Evolutionary conservation across 2,797 vertebrate genomes (phyloP).

Genomic region (Xyrichtys novacula): DNA sequence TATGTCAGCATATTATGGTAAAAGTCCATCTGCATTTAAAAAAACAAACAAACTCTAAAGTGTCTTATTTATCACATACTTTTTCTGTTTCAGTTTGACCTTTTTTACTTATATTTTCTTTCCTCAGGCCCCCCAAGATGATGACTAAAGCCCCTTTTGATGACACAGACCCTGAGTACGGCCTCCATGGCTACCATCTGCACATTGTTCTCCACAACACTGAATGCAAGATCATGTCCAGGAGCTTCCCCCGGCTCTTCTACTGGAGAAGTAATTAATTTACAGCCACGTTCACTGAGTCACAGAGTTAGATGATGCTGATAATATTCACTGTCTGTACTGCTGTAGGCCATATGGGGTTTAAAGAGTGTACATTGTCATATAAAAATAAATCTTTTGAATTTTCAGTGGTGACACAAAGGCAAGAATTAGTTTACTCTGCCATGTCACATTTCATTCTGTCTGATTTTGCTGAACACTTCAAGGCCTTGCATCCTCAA

Average conservation of each 20-base stretch:
- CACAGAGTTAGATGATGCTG: not conserved
- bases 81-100: not conserved
- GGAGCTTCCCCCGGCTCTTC: conserved; percentile 85
- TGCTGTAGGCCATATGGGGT: too few species aligned
- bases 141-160: conserved; percentile 76
- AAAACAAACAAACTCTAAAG: not conserved
- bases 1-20: not conserved
- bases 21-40: not conserved
- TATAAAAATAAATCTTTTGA: too few species aligned
- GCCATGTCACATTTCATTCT: too few species aligned
- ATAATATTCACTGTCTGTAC: not conserved
- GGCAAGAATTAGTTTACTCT: too few species aligned
- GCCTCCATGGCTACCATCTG: conserved; percentile 89
- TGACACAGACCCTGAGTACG: conserved; percentile 89
- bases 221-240: conserved; percentile 82
- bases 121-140: conserved; percentile 78
- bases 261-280: conserved; percentile 87
- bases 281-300: conserved; percentile 20
- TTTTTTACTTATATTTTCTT: conserved; percentile 2
- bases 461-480: not conserved
- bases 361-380: not conserved
- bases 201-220: conserved; percentile 88
- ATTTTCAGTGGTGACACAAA: too few species aligned
- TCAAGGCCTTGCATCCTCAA: not conserved
- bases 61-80: not conserved